These are phyloP conservation scores for Campoletis sonorensis DNA, from an alignment of 1,140 invertebrate genomes.

Conservation along the genomic window DNA sequence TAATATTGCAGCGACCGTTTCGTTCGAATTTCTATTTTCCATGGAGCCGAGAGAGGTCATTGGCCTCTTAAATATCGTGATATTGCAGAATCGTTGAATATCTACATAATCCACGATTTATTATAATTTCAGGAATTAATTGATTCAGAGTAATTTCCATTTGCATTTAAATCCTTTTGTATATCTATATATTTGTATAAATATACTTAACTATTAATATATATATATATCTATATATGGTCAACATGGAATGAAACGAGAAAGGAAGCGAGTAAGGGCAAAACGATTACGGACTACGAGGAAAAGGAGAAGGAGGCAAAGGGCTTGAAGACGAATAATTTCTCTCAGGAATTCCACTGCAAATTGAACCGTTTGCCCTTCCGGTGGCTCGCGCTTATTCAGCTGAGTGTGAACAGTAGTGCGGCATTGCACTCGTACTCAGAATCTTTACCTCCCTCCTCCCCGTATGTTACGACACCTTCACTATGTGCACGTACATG, in stretches of 20 bases:
- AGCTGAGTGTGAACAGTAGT: slow-evolving; percentile 31
- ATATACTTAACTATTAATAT: neutral
- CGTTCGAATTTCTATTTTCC: neutral
- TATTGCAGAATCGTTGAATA: slow-evolving; percentile 6
- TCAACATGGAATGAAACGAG: neutral
- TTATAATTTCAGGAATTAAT: slow-evolving; percentile 27
- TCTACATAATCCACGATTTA: slow-evolving; percentile 22
- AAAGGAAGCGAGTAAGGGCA: neutral
- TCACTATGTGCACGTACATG: neutral
- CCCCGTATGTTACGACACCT: slow-evolving; percentile 6
- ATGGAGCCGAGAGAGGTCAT: neutral
- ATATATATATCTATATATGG: neutral
- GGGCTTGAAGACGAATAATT: slow-evolving; percentile 29
- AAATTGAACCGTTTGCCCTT: slow-evolving; percentile 35
- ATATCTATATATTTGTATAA: neutral
- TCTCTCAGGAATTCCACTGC: slow-evolving; percentile 30
- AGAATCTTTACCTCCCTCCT: neutral
- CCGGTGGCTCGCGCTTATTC: slow-evolving; percentile 30
- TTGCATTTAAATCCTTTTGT: slow-evolving; percentile 7
- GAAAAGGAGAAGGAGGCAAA: neutral
- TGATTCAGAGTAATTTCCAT: slow-evolving; percentile 19
- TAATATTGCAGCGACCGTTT: no score
- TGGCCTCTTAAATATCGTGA: neutral
- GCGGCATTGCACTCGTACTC: neutral
- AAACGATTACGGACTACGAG: slow-evolving; percentile 6